Conservation (phyloP, 2,888 invertebrate species). For the Folsomia manolachei region DNA sequence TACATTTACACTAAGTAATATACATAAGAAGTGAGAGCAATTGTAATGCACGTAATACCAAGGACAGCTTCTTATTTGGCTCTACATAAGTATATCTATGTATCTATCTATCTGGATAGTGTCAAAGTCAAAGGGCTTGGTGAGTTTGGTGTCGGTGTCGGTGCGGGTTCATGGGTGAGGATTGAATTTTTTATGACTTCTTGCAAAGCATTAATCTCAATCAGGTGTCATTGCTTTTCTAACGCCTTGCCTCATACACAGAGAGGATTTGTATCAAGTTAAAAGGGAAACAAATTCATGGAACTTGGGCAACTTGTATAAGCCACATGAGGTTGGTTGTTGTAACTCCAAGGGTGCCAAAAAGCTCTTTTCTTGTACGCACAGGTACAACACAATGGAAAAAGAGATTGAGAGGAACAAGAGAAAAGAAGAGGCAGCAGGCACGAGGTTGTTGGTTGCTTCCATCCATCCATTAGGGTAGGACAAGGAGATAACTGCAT, state of each 20-base stretch:
- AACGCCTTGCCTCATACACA: neutral
- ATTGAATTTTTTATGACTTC: slow-evolving; percentile 6
- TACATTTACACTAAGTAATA: no score
- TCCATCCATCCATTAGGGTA: neutral
- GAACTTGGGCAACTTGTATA: slow-evolving; percentile 3
- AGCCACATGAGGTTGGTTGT: slow-evolving; percentile 11
- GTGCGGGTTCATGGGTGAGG: no score
- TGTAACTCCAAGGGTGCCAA: slow-evolving; percentile 3
- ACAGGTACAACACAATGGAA: neutral
- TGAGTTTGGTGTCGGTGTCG: no score
- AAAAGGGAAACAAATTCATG: slow-evolving; percentile 2
- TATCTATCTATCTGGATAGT: no score
- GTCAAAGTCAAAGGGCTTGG: slow-evolving; percentile 11
- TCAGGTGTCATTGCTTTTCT: slow-evolving; percentile 10
- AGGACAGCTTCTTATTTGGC: no score
- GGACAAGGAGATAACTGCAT: slow-evolving; percentile 6
- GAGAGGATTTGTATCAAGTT: neutral
- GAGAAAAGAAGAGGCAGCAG: slow-evolving; percentile 7
- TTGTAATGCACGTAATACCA: no score
- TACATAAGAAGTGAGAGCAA: no score
- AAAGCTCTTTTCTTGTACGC: slow-evolving; percentile 6
- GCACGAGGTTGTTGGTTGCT: neutral
- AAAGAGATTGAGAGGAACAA: neutral
- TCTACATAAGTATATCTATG: no score
- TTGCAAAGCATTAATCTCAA: slow-evolving; percentile 8